Conservation (phyloP, 2,888 invertebrate genomes). For the Beris chalybata region DNA sequence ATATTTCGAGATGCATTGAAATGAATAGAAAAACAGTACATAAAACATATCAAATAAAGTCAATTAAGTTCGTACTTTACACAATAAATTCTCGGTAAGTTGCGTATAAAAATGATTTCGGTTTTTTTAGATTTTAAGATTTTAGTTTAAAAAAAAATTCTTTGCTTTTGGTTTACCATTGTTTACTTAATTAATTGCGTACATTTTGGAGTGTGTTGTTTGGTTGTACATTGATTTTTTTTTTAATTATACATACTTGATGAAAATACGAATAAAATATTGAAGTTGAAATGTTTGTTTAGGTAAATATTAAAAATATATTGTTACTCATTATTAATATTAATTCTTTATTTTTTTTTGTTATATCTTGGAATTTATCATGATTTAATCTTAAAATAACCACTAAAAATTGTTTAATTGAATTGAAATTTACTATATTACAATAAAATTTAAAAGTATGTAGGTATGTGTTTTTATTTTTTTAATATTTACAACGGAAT, state of each 20-base stretch:
- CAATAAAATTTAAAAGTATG: conserved; percentile 12
- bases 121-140: too few relatives aligned
- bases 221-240: conserved; percentile 7
- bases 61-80: too few relatives aligned
- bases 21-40: not conserved
- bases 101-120: too few relatives aligned
- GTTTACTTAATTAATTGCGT: too few relatives aligned
- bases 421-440: conserved; percentile 18
- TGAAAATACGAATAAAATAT: not conserved
- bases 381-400: conserved; percentile 24
- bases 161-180: too few relatives aligned
- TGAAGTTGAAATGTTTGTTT: conserved; percentile 20
- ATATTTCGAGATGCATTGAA: not conserved
- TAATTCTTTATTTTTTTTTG: conserved; percentile 7
- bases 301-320: conserved; percentile 22
- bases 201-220: not conserved
- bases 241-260: too few relatives aligned
- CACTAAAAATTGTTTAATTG: conserved; percentile 22
- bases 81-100: too few relatives aligned
- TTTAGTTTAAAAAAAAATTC: too few relatives aligned
- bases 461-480: conserved; percentile 5
- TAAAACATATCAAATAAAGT: too few relatives aligned
- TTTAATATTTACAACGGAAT: conserved; percentile 29
- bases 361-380: conserved; percentile 17
- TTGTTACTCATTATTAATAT: conserved; percentile 13